These are phyloP conservation scores for Chymomyza fuscimana DNA, from an alignment of 2,888 invertebrate species.

Conservation along the genomic window DNA sequence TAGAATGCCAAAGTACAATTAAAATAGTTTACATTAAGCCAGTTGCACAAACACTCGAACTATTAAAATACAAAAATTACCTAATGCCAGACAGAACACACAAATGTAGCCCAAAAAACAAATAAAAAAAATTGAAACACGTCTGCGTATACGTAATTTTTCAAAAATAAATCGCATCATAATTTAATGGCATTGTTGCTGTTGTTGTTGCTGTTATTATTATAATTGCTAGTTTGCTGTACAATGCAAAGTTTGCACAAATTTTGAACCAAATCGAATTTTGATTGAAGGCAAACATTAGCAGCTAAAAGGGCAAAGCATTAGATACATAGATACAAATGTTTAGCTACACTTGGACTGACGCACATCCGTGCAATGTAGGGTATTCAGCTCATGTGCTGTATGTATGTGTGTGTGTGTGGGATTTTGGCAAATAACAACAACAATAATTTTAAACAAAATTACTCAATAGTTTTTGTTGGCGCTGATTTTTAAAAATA, in stretches of 20 bases:
- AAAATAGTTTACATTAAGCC: conserved; percentile 64
- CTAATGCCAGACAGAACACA: conserved; percentile 47
- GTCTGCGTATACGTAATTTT: conserved; percentile 66
- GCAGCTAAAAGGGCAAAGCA: not conserved
- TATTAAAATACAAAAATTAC: conserved; percentile 53
- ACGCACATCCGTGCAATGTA: conserved; percentile 66
- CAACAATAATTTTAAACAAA: conserved; percentile 6
- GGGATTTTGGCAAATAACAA: conserved; percentile 15
- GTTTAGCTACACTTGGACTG: conserved; percentile 44
- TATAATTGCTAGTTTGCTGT: not conserved
- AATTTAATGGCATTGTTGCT: not conserved
- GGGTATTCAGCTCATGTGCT: conserved; percentile 41
- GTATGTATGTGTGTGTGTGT: too few relatives aligned
- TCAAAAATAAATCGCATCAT: conserved; percentile 52
- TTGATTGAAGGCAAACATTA: not conserved
- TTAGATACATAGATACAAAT: conserved; percentile 30
- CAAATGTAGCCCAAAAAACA: not conserved
- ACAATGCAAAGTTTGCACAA: not conserved
- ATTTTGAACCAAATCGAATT: not conserved
- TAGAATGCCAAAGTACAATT: conserved; percentile 57
- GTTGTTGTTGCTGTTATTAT: not conserved
- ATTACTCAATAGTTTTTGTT: conserved; percentile 55
- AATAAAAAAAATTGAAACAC: not conserved
- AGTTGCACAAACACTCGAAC: conserved; percentile 1
- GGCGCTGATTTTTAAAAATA: conserved; percentile 57